These are phyloP conservation scores for Aphaenogaster ashmeadi DNA, from an alignment of 1,140 invertebrate species.

Conservation along the genomic window DNA sequence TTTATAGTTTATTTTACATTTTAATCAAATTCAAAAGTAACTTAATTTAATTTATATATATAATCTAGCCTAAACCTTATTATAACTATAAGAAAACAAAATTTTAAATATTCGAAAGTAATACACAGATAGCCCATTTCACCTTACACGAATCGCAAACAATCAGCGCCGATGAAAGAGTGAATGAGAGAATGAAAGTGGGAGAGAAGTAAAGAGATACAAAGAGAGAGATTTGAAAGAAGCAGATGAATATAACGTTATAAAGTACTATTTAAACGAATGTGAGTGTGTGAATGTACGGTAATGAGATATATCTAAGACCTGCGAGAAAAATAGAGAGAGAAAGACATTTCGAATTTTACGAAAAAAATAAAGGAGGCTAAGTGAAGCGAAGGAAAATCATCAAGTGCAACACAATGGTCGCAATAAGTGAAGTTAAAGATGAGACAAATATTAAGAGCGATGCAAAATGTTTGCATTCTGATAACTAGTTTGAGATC, in stretches of 20 bases:
- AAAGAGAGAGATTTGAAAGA: slow-evolving; percentile 31
- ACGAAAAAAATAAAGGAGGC: not conserved
- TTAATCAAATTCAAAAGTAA: not conserved
- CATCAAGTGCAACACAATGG: slow-evolving; percentile 31
- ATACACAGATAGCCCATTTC: slow-evolving; percentile 27
- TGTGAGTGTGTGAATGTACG: slow-evolving; percentile 34
- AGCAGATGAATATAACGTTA: slow-evolving; percentile 51
- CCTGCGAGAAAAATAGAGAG: slow-evolving; percentile 41
- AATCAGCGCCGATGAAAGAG: slow-evolving; percentile 34
- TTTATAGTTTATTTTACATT: not conserved
- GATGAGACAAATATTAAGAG: slow-evolving; percentile 12
- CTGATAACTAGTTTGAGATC: not conserved
- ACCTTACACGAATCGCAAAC: slow-evolving; percentile 16
- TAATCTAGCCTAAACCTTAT: not conserved
- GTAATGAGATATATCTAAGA: slow-evolving; percentile 20
- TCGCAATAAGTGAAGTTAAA: slow-evolving; percentile 30
- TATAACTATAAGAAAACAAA: not conserved
- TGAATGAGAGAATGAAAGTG: slow-evolving; percentile 33
- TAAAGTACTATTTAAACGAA: slow-evolving; percentile 58
- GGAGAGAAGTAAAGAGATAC: slow-evolving; percentile 33
- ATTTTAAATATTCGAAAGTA: slow-evolving; percentile 8
- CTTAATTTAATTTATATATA: not conserved
- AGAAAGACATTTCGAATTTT: slow-evolving; percentile 44
- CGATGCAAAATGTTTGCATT: slow-evolving; percentile 47
- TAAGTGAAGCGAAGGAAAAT: slow-evolving; percentile 30